Base-by-base conservation (phyloP, 2,113 vertebrate species). In the Anthoscopus minutus region DNA sequence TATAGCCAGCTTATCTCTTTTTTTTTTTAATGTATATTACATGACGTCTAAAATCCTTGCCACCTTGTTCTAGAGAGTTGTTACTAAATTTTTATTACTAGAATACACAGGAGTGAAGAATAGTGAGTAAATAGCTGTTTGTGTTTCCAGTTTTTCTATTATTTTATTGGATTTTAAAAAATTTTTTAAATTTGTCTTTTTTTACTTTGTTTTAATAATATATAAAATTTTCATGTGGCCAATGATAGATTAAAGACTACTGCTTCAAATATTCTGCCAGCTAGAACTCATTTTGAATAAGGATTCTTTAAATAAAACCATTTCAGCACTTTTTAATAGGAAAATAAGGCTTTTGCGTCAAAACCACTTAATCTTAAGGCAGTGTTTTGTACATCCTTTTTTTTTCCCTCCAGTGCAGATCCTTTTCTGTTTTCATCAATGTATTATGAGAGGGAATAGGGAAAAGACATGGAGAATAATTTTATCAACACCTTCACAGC, bases 401-500 rank as follows among this genome's bases (percentile, higher is more conserved):
- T 15, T 27, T 51, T 11, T n/a, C n/a, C 10, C 17, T 47, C 42
- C 25, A 27, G 10, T 57, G 15, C 24, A 58, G 23, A 77, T 76
- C 9, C 6, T 65, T 70, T 83, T 83, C 64, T 72, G 33, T 73
- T 96, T 84, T 86, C 72, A 78, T 86, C 24, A 69, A 35, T 83
- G 23, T 93, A 91, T 94, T 77, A 56, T 86, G 25, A 92, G n/a
- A 82, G 6, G 47, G 7, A 4, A 70, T 54, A 22, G 33, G 30
- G 76, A 83, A 89, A 72, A 45, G 37, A 48, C 27, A 70, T 14
- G 27, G 45, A 37, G 47, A 84, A 81, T 65, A 72, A 54, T 89
- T 91, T 91, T 91, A 83, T 88, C 40, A 82, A n/a, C 44, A 71
- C 15, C 15, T 80, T 58, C 71, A 53, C 76, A 83, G 42, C 69